phyloP scores from a whole-genome alignment of 2,113 vertebrate genomes.

The Nannobrachium achirus region DNA sequence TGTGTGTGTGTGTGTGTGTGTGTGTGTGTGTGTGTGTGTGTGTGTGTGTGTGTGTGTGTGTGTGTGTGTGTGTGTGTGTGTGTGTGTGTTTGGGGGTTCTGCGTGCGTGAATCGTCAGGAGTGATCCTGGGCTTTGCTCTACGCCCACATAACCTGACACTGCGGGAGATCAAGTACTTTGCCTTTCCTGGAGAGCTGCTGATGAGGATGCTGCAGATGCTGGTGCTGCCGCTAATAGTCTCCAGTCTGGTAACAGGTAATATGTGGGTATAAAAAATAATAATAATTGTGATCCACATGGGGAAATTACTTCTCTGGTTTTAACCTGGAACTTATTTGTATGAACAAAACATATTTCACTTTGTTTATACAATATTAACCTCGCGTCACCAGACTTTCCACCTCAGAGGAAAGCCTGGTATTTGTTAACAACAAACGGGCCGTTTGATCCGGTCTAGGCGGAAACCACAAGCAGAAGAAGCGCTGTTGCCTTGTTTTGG shows the following conservation, averaged over 20 bases:
- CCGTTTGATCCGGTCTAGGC: no score
- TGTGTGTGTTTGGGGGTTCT: no score
- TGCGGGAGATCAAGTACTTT: conserved; percentile 94
- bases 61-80: not conserved
- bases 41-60: not conserved
- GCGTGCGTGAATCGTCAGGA: conserved; percentile 70
- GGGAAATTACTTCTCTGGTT: no score
- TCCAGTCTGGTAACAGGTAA: conserved; percentile 97
- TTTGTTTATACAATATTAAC: no score
- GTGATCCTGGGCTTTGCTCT: conserved; percentile 88
- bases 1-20: not conserved
- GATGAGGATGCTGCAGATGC: conserved; percentile 98
- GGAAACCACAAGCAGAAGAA: no score
- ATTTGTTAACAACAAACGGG: no score
- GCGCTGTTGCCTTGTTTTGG: no score
- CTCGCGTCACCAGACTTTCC: no score
- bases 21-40: not conserved
- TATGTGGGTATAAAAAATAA: conserved; percentile 76
- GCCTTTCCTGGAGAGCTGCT: conserved; percentile 95
- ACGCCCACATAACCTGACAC: conserved; percentile 86
- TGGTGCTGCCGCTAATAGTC: conserved; percentile 93
- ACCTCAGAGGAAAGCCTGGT: no score
- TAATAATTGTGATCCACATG: no score
- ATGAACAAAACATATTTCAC: no score
- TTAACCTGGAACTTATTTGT: no score